Percentiles rank a stretch among this genome's conserved stretches.
phyloP scores from a whole-genome alignment of 2,113 vertebrate species.

The Oncorhynchus nerka region DNA sequence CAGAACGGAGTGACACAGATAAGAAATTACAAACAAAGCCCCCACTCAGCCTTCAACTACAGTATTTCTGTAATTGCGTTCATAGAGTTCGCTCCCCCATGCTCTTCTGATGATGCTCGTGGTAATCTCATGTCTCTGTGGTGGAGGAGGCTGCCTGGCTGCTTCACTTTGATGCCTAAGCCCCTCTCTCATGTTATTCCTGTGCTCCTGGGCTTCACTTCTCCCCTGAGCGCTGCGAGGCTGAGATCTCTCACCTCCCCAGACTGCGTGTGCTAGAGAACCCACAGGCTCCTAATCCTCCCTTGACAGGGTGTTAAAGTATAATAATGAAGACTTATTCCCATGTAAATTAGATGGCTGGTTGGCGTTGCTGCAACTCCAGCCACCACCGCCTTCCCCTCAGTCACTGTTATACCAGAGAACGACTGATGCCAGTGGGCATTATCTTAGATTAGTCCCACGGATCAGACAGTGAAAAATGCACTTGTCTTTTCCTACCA shows the following conservation, averaged over 20 bases:
- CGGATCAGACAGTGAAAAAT: too few relatives aligned
- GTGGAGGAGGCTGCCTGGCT: neutral
- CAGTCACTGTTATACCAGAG: neutral
- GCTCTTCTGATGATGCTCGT: neutral
- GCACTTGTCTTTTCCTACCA: too few relatives aligned
- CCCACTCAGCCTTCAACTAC: neutral
- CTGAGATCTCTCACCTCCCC: constrained; percentile 8
- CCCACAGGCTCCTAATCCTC: neutral
- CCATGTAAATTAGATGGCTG: neutral
- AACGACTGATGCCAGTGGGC: neutral
- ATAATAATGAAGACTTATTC: neutral
- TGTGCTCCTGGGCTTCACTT: neutral
- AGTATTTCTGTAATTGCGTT: neutral
- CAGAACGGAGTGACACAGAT: too few relatives aligned
- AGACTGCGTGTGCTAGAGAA: neutral
- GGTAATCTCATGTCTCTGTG: too few relatives aligned
- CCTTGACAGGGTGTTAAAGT: neutral
- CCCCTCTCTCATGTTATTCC: neutral
- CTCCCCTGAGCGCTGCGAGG: neutral
- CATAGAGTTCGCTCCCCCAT: neutral
- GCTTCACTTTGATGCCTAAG: neutral
- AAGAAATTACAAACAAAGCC: too few relatives aligned
- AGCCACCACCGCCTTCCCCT: neutral
- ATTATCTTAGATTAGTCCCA: neutral
- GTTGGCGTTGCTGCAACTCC: neutral